Evolutionary conservation across 2,888 invertebrate species (phyloP), one percentile per base, ranked within the genome.

Genomic region (Melinaea menophilus): DNA sequence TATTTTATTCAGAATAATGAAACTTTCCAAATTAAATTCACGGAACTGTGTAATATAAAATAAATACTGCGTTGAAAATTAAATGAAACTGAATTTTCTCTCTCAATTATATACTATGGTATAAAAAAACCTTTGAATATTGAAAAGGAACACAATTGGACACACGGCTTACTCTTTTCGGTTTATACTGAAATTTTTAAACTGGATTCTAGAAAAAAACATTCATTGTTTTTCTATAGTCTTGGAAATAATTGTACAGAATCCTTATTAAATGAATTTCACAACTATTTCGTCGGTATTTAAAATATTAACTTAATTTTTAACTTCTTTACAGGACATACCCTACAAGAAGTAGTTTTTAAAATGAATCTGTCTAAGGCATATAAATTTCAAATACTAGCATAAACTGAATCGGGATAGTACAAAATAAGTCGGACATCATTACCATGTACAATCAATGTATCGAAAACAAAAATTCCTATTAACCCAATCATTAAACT

Each of bases 21-120:
- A 22, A 22, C 22, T 22, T 22, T 22, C 22, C 22, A 31, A 51
- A 51, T 51, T 51, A 51, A 51, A 51, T 51, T 31, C 31, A 51
- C 51, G 57, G 55, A 48, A 64, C 57, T 58, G 58, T 55, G 57
- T 59, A 22, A 22, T 1, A 22, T 62, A 34, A 37, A 55, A 59
- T 62, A 56, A 46, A 58, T 62, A 62, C 58, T 64, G 65, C 62
- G 63, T 61, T 55, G 58, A 59, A 64, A 62, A 69, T 69, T 67
- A 64, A 67, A 69, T 67, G 65, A 65, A 67, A 67, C 63, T 56
- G 63, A 63, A 64, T 65, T 69, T 63, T 61, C 5, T 65, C 57
- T 62, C 67, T 63, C 67, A 61, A 63, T 67, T 69, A 63, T 67
- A 67, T 65, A 51, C 56, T 55, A 22, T 22, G 22, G 22, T 56